Evolutionary conservation across 1,140 invertebrate species (phyloP), one percentile per base, ranked within the genome.

Genomic region (Carposina sasakii): DNA sequence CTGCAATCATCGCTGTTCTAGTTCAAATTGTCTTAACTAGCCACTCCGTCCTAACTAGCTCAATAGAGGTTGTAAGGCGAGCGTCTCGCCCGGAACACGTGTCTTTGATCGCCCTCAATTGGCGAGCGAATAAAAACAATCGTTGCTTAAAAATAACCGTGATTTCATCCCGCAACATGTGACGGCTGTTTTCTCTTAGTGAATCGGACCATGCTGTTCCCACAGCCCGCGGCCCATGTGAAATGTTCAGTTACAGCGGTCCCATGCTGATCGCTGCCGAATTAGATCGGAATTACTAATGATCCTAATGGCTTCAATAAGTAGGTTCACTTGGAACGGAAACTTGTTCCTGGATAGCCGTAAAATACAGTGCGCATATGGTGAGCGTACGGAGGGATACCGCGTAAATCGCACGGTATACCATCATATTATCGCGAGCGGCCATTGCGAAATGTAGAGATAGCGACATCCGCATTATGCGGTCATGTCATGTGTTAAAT

Each of bases 41-140:
- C n/a, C n/a, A n/a, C n/a, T n/a, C n/a, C n/a, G n/a, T n/a, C n/a
- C n/a, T n/a, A 75, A 73, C 57, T 60, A 73, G 70, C 72, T 73
- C 63, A 82, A 78, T 79, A 67, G 52, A 61, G 59, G 68, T 61
- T 47, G 33, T 69, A 64, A 77, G 71, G 66, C 72, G 69, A 67
- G 54, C 73, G 69, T 77, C 76, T 77, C 66, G 33, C 13, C 12
- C 10, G 70, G 63, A 79, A 79, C 79, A 83, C 79, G 79, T 83
- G 77, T 75, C 73, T 61, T 59, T 83, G 79, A 83, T 83, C 81
- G 79, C 68, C 76, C 79, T 61, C 79, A 83, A 83, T 83, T 83
- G 79, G 77, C 79, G 73, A 68, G 67, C 77, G 72, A 83, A 83
- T 83, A 81, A 83, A 83, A 83, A 83, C 79, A 83, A 83, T 81